phyloP scores from a whole-genome alignment of 2,113 vertebrate species.

The Eclectus roratus region DNA sequence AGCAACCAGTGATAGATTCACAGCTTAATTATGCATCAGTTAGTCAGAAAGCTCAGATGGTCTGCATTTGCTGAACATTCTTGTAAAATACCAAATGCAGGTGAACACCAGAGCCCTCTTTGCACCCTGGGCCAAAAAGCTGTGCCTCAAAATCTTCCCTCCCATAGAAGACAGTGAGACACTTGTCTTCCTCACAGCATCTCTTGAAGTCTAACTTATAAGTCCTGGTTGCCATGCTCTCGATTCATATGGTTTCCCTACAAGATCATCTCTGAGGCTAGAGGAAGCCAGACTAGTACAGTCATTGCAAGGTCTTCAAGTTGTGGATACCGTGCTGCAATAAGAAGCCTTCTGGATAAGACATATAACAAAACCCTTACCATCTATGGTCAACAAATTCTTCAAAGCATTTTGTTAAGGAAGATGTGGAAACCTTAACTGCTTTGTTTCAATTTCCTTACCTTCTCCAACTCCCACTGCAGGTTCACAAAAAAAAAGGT shows the following conservation, averaged over 20 bases:
- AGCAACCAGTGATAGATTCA: background rate
- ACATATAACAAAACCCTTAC: background rate
- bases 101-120: background rate
- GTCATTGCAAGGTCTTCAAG: background rate
- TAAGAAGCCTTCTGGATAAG: background rate
- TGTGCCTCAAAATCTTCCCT: background rate
- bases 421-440: background rate
- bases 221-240: background rate
- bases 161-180: background rate
- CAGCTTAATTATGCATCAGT: background rate
- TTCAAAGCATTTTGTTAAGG: background rate
- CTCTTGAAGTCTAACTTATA: background rate
- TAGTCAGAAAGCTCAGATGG: background rate
- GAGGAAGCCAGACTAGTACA: background rate
- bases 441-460: background rate
- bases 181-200: background rate
- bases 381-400: background rate
- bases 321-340: background rate
- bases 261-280: background rate
- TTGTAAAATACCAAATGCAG: background rate
- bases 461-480: background rate
- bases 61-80: background rate
- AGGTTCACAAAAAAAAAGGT: background rate
- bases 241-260: background rate
- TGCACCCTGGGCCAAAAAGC: background rate